A percentile compares a stretch with the other conserved stretches of the same genome.
phyloP scores from a whole-genome alignment of 1,140 invertebrate species.

The Monomorium pharaonis region DNA sequence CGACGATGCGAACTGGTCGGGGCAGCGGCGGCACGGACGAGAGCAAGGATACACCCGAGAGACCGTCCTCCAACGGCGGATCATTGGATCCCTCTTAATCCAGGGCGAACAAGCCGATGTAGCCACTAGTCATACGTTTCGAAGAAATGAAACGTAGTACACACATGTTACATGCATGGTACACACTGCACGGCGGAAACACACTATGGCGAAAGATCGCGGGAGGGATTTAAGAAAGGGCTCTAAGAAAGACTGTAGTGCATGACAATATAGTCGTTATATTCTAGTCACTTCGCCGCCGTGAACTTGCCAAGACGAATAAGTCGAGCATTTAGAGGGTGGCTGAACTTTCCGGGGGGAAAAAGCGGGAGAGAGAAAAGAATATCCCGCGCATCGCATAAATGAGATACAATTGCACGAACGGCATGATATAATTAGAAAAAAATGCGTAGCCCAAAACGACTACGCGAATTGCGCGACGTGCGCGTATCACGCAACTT shows the following conservation, averaged over 20 bases:
- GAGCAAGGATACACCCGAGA: slow-evolving; percentile 39
- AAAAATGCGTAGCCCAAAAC: slow-evolving; percentile 5
- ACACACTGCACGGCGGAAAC: neutral
- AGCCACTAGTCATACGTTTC: slow-evolving; percentile 44
- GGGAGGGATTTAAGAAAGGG: slow-evolving; percentile 54
- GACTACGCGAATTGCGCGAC: slow-evolving; percentile 8
- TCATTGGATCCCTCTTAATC: slow-evolving; percentile 66
- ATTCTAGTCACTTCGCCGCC: slow-evolving; percentile 71
- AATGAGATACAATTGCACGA: neutral
- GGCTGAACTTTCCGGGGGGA: neutral
- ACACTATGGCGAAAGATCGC: slow-evolving; percentile 4
- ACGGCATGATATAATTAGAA: slow-evolving; percentile 11
- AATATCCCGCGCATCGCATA: neutral
- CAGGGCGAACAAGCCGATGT: slow-evolving; percentile 1
- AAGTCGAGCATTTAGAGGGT: slow-evolving; percentile 26
- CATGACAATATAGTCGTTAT: slow-evolving; percentile 84
- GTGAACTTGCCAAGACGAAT: slow-evolving; percentile 69
- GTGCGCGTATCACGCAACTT: slow-evolving; percentile 32
- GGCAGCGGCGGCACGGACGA: neutral
- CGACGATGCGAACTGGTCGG: slow-evolving; percentile 12
- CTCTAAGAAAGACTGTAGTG: slow-evolving; percentile 82
- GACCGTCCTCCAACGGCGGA: neutral
- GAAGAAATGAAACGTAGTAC: neutral
- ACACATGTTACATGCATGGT: neutral
- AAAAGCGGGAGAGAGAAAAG: neutral